These are phyloP conservation scores for Sus scrofa DNA, from an alignment of 2,113 vertebrate genomes.

Conservation along the genomic window DNA sequence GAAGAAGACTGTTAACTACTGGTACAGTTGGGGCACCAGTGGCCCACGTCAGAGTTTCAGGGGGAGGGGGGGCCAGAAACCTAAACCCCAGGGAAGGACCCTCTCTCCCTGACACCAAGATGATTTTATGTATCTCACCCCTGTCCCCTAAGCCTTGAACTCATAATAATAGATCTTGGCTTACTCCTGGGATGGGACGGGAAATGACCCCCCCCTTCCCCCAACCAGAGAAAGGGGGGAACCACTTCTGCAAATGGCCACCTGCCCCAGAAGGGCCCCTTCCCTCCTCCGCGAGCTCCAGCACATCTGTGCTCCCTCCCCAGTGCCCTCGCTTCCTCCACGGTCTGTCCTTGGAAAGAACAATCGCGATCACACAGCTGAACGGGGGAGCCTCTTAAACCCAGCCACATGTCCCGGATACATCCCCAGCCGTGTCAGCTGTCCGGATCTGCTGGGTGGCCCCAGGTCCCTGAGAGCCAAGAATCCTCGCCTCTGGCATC, in stretches of 20 bases:
- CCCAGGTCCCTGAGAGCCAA: slow-evolving; percentile 48
- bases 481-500: slow-evolving; percentile 53
- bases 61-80: not conserved
- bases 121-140: slow-evolving; percentile 32
- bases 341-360: slow-evolving; percentile 75
- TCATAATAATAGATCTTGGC: slow-evolving; percentile 52
- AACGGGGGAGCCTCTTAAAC: slow-evolving; percentile 66
- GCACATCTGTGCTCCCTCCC: slow-evolving; percentile 78
- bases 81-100: not conserved
- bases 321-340: slow-evolving; percentile 69
- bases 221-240: slow-evolving; percentile 62
- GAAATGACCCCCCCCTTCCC: slow-evolving; percentile 56
- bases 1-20: not conserved
- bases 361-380: slow-evolving; percentile 76
- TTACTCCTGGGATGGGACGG: slow-evolving; percentile 53
- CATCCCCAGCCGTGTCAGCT: slow-evolving; percentile 72
- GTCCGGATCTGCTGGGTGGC: slow-evolving; percentile 70
- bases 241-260: slow-evolving; percentile 63
- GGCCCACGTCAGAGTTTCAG: not conserved
- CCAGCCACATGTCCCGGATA: slow-evolving; percentile 72
- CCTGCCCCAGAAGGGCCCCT: slow-evolving; percentile 69
- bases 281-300: slow-evolving; percentile 48
- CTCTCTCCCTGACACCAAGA: not conserved
- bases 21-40: not conserved
- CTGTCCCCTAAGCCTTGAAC: slow-evolving; percentile 36